Evolutionary conservation across 2,113 vertebrate species (phyloP).

Genomic region (Pycnonotus jocosus): DNA sequence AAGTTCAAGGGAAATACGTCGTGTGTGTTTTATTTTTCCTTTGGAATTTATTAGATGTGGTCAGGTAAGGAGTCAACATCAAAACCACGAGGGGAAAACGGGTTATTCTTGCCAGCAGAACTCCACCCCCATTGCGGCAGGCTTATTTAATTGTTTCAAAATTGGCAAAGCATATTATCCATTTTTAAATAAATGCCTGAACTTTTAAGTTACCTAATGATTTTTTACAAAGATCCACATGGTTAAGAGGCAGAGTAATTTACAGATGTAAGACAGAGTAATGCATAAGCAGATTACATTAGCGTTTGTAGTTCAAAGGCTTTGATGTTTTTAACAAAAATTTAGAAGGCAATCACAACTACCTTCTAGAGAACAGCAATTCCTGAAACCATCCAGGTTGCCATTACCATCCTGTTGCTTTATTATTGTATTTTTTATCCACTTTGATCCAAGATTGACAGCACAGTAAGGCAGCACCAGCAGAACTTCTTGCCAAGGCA

Average conservation of each 20-base stretch:
- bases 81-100: not conserved
- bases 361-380: not conserved
- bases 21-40: constrained; percentile 88
- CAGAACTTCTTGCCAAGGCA: not conserved
- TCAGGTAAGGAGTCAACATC: constrained; percentile 75
- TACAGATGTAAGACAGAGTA: not conserved
- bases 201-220: not conserved
- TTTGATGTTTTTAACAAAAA: not conserved
- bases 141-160: not conserved
- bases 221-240: not conserved
- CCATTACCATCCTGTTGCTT: not conserved
- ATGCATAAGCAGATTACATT: not conserved
- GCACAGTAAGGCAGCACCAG: not conserved
- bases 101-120: not conserved
- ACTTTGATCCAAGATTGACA: not conserved
- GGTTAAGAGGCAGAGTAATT: not conserved
- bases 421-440: not conserved
- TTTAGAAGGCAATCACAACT: not conserved
- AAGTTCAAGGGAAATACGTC: constrained; percentile 84
- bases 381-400: not conserved
- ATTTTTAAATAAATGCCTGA: constrained; percentile 10
- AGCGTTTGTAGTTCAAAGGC: not conserved
- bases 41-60: constrained; percentile 87
- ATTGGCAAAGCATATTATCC: not conserved
- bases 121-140: not conserved